Conservation (phyloP, 2,797 vertebrate genomes). For the Coccyzus lansbergi region DNA sequence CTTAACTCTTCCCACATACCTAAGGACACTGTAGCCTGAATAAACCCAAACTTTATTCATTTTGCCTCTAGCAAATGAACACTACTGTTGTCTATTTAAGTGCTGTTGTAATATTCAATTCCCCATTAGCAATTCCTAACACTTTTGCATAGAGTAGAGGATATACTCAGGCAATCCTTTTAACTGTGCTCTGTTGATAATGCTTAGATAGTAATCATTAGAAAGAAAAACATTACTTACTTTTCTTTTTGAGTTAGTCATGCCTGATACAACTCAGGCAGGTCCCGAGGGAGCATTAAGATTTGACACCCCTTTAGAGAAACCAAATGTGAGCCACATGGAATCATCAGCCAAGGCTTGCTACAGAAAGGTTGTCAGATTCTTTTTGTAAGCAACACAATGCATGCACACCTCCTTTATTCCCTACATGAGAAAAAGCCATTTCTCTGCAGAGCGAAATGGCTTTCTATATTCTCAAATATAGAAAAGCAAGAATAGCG, state of each 20-base stretch:
- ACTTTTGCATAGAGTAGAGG: slow-evolving; percentile 30
- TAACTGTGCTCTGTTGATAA: slow-evolving; percentile 56
- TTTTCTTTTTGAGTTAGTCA: slow-evolving; percentile 34
- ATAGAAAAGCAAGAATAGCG: not conserved
- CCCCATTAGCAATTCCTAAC: slow-evolving; percentile 35
- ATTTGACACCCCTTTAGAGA: slow-evolving; percentile 37
- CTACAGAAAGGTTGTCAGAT: slow-evolving; percentile 4
- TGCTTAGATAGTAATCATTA: slow-evolving; percentile 17
- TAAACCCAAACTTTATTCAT: not conserved
- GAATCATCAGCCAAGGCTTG: not conserved
- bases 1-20: not conserved
- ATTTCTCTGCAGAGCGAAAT: not conserved
- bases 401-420: slow-evolving; percentile 5
- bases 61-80: not conserved
- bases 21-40: not conserved
- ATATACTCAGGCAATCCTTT: slow-evolving; percentile 70
- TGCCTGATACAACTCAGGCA: slow-evolving; percentile 40
- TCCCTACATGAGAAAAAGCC: slow-evolving; percentile 15
- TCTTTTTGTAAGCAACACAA: slow-evolving; percentile 16
- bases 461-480: slow-evolving; percentile 23
- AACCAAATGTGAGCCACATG: slow-evolving; percentile 8
- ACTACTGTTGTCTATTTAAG: not conserved
- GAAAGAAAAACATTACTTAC: slow-evolving; percentile 43
- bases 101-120: not conserved
- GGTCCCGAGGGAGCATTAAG: slow-evolving; percentile 48